Evolutionary conservation across 2,797 vertebrate genomes (phyloP).

Genomic region (Toxotes lorentzi): DNA sequence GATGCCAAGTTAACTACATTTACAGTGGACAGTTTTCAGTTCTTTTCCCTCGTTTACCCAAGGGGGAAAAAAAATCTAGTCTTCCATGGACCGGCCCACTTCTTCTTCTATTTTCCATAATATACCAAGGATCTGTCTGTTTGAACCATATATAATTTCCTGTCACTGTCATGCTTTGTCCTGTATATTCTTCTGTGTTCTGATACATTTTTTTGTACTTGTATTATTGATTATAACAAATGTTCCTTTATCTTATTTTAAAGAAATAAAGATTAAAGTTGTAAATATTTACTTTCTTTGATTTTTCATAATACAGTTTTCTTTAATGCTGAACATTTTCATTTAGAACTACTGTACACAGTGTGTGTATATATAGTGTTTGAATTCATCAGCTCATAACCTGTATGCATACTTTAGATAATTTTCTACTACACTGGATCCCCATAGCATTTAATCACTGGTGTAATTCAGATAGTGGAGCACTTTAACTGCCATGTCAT

Average conservation of each 20-base stretch:
- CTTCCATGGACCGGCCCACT: conserved; percentile 39
- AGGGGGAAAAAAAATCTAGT: conserved; percentile 11
- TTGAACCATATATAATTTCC: conserved; percentile 72
- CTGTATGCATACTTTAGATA: not conserved
- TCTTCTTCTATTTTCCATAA: conserved; percentile 43
- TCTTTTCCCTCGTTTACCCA: conserved; percentile 25
- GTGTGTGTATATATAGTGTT: not conserved
- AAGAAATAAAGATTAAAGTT: conserved; percentile 95
- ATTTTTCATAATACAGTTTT: not conserved
- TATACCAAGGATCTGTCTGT: conserved; percentile 67
- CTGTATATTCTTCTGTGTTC: conserved; percentile 91
- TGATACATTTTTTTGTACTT: conserved; percentile 88
- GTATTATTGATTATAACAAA: conserved; percentile 91
- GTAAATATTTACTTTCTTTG: conserved; percentile 68
- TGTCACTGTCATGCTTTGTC: conserved; percentile 83
- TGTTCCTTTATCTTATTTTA: conserved; percentile 95
- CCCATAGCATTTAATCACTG: conserved; percentile 47
- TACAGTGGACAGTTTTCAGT: conserved; percentile 29
- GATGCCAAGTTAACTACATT: conserved; percentile 50
- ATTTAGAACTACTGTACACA: not conserved
- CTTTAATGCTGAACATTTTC: not conserved
- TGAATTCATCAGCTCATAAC: conserved; percentile 18
- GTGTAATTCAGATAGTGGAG: conserved; percentile 63
- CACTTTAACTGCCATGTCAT: conserved; percentile 66
- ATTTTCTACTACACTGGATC: conserved; percentile 43